Percentiles rank a stretch among this genome's conserved stretches.
Conservation (phyloP, 2,113 vertebrate species). For the Lycocorax pyrrhopterus region DNA sequence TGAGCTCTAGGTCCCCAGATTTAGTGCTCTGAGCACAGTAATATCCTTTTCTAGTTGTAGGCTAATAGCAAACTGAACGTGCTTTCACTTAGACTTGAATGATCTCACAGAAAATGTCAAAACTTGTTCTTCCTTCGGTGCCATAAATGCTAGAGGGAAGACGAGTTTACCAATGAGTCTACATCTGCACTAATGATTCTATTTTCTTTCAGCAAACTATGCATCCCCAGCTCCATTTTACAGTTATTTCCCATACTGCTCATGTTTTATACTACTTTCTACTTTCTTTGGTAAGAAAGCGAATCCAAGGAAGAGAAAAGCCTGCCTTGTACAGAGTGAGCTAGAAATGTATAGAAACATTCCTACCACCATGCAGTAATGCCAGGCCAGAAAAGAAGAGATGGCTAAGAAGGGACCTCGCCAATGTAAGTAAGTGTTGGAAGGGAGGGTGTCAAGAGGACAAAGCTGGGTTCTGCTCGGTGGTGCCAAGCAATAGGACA, state of each 20-base stretch:
- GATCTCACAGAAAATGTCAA: background rate
- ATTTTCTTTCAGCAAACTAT: background rate
- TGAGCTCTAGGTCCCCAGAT: background rate
- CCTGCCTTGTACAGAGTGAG: background rate
- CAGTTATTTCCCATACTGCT: background rate
- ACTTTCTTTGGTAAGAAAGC: background rate
- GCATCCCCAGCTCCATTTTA: background rate
- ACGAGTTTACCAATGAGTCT: background rate
- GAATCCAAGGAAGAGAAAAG: background rate
- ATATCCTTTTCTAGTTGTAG: background rate
- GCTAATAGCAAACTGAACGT: background rate
- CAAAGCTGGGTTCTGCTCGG: fast-evolving
- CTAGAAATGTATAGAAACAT: background rate
- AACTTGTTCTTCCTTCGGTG: background rate
- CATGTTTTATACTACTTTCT: background rate
- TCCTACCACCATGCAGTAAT: background rate
- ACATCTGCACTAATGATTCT: background rate
- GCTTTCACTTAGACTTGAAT: background rate
- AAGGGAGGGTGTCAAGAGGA: background rate
- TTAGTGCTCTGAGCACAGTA: background rate
- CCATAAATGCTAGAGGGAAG: background rate
- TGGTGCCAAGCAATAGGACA: background rate
- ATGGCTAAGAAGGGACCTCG: background rate
- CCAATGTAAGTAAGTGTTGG: background rate
- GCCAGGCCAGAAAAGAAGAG: background rate